phyloP scores from a whole-genome alignment of 2,113 vertebrate genomes.

The Sylvicapra grimmia region DNA sequence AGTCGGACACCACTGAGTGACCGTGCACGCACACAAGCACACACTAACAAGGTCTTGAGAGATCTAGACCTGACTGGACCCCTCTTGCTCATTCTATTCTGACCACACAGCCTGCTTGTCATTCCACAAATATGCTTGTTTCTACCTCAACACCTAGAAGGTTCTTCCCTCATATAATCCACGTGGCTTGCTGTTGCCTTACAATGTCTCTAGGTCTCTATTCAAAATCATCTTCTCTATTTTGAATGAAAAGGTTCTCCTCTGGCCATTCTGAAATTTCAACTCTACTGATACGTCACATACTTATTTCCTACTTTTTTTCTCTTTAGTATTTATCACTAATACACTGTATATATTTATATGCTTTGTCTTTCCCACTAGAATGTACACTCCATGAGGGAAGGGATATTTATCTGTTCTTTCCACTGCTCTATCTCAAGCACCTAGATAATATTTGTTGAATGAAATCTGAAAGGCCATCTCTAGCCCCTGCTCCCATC shows the following conservation, averaged over 20 bases:
- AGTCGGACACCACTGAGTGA: not conserved
- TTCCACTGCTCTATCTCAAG: conserved; percentile 1
- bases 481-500: not conserved
- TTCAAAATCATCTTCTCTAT: not conserved
- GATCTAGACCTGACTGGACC: not conserved
- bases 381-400: not conserved
- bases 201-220: not conserved
- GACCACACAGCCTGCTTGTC: not conserved
- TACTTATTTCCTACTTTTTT: not conserved
- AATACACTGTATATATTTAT: not conserved
- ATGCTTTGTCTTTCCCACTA: not conserved
- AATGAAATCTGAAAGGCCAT: not conserved
- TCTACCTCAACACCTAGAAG: not conserved
- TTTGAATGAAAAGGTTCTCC: not conserved
- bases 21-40: not conserved
- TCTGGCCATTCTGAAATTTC: not conserved
- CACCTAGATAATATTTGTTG: not conserved
- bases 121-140: not conserved
- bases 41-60: not conserved
- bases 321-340: not conserved
- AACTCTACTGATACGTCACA: not conserved
- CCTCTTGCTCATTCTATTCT: not conserved
- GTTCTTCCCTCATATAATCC: not conserved
- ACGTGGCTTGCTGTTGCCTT: not conserved
- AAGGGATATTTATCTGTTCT: not conserved